phyloP scores from a whole-genome alignment of 2,888 invertebrate genomes.

The Diogma glabrata region DNA sequence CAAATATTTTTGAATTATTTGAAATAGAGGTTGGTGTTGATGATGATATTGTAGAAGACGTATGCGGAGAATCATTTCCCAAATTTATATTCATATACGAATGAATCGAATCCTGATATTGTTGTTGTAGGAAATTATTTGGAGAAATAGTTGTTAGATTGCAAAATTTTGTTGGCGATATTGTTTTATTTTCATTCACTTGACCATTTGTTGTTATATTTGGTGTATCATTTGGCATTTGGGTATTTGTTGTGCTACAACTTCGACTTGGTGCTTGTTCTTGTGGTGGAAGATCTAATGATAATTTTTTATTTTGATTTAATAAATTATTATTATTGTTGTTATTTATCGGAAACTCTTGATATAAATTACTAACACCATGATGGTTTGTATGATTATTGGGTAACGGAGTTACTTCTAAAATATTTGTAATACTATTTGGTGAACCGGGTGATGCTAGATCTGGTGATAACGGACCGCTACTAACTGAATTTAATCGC shows the following conservation, averaged over 20 bases:
- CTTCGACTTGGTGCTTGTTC: conserved; percentile 32
- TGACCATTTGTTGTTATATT: not conserved
- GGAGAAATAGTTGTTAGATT: conserved; percentile 17
- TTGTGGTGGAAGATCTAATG: conserved; percentile 31
- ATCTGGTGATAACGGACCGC: conserved; percentile 26
- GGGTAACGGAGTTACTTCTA: conserved; percentile 42
- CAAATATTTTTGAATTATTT: conserved; percentile 13
- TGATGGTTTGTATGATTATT: conserved; percentile 24
- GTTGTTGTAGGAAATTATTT: conserved; percentile 1
- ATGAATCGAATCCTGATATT: conserved; percentile 3
- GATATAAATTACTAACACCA: conserved; percentile 42
- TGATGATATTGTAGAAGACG: conserved; percentile 5
- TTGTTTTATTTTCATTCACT: not conserved
- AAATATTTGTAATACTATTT: conserved; percentile 41
- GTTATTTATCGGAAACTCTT: conserved; percentile 39
- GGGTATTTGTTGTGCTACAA: no score
- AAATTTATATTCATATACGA: conserved; percentile 7
- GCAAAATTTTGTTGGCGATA: not conserved
- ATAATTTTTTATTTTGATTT: conserved; percentile 22
- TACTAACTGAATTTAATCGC: conserved; percentile 25
- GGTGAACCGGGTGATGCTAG: conserved; percentile 40
- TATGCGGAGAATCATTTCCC: conserved; percentile 8
- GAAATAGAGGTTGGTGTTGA: conserved; percentile 5
- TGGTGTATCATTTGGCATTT: not conserved
- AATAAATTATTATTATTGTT: conserved; percentile 24